Evolutionary conservation across 2,888 invertebrate genomes (phyloP), one percentile per base, ranked within the genome.

Genomic region (Drymonia ruficornis): DNA sequence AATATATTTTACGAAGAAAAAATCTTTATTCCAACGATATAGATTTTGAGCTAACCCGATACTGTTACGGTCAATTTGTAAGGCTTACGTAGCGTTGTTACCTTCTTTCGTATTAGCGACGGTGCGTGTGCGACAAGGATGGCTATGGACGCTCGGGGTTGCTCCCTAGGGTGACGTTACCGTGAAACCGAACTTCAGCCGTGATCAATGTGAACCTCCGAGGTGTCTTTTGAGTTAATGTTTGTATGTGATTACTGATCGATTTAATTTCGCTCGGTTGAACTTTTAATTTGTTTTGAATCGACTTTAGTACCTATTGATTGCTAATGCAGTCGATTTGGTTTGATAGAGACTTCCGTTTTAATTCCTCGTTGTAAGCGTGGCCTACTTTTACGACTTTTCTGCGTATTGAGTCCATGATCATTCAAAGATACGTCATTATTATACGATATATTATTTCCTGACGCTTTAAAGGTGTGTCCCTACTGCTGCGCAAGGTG

Each of bases 171-270:
- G 87, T 67, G 77, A 86, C 87, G 86, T 89, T 87, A 87, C 82
- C 72, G 76, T 76, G 78, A 83, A 86, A 86, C 87, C 81, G 78
- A 87, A 89, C 82, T 86, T 87, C 78, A 81, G 78, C 73, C 78
- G 81, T 89, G 89, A 89, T 89, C 89, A 87, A 87, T 85, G 87
- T 73, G 73, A 81, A 75, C 82, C 87, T 87, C 81, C 50, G 74
- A 83, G 87, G 87, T 83, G 83, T 84, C 80, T 86, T 89, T 88
- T 82, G 78, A 83, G 80, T 82, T 84, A 81, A 83, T 83, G 81
- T 78, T 79, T 78, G 76, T 82, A 74, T 82, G 72, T 79, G 80
- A 81, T 84, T 76, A 77, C 72, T 68, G 74, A 77, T 76, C 75
- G 79, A 77, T 79, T 77, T 73, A 68, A 70, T 67, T 74, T 74